A percentile compares a stretch with the other conserved stretches of the same genome.
These are phyloP conservation scores for Phocoena phocoena DNA, from an alignment of 2,113 vertebrate genomes.

Conservation along the genomic window DNA sequence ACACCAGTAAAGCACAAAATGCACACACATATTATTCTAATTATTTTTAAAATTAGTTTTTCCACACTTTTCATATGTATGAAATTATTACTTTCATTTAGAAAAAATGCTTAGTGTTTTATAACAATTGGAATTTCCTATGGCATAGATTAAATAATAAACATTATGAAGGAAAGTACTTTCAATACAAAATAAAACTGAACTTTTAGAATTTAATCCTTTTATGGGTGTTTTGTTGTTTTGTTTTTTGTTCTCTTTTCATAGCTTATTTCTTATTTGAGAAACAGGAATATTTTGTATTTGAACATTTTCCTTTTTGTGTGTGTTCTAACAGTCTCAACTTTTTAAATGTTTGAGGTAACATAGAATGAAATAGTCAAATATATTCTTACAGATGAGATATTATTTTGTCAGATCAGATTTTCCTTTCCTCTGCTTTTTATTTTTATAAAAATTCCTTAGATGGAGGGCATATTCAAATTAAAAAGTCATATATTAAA, in stretches of 20 bases:
- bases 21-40: not conserved
- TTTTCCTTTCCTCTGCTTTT: not conserved
- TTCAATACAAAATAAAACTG: not conserved
- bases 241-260: not conserved
- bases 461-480: not conserved
- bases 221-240: not conserved
- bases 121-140: not conserved
- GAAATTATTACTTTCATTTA: not conserved
- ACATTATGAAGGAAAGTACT: not conserved
- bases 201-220: not conserved
- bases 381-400: not conserved
- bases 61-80: not conserved
- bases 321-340: not conserved
- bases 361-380: not conserved
- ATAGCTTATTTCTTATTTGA: not conserved
- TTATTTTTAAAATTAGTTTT: not conserved
- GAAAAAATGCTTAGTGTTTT: not conserved
- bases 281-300: not conserved
- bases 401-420: not conserved
- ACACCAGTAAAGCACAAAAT: not conserved
- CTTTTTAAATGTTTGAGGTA: not conserved
- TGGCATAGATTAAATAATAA: not conserved
- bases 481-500: not conserved
- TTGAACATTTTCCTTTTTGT: not conserved
- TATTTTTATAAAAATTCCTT: not conserved